phyloP scores from a whole-genome alignment of 2,888 invertebrate species.

The Paralinhomoeus sp. region DNA sequence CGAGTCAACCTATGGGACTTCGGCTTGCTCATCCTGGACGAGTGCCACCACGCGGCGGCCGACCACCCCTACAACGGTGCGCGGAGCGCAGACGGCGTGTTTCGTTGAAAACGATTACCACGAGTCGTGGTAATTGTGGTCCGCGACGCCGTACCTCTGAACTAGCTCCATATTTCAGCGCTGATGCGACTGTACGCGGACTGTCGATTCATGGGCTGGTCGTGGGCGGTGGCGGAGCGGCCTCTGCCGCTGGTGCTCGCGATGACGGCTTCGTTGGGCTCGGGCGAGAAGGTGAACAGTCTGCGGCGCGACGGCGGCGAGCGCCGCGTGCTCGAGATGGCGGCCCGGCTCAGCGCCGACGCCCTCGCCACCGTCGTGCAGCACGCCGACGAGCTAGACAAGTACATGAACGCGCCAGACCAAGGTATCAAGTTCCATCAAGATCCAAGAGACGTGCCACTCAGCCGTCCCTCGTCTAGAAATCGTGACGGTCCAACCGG shows the following conservation, averaged over 20 bases:
- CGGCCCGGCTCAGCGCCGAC: conserved; percentile 22
- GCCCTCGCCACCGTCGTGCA: conserved; percentile 16
- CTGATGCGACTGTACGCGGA: conserved; percentile 10
- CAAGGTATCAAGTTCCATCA: no score
- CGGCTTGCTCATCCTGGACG: conserved; percentile 59
- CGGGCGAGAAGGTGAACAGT: conserved; percentile 21
- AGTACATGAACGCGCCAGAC: conserved; percentile 14
- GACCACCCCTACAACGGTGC: conserved; percentile 51
- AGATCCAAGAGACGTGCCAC: no score
- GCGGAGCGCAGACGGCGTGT: no score
- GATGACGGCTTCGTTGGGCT: conserved; percentile 28
- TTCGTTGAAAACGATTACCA: no score
- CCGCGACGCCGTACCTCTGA: no score
- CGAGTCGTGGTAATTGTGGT: no score
- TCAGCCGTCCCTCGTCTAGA: no score
- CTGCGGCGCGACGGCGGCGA: conserved; percentile 16
- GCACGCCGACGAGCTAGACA: conserved; percentile 12
- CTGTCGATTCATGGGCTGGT: no score
- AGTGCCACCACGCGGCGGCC: conserved; percentile 65
- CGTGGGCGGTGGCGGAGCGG: background rate
- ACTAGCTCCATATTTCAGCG: conserved; percentile 7
- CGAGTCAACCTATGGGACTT: conserved; percentile 11
- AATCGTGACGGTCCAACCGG: no score
- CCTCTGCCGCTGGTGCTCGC: conserved; percentile 25
- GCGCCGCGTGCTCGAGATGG: conserved; percentile 23